Evolutionary conservation across 2,888 invertebrate genomes (phyloP).

Genomic region (Hymenopus coronatus): DNA sequence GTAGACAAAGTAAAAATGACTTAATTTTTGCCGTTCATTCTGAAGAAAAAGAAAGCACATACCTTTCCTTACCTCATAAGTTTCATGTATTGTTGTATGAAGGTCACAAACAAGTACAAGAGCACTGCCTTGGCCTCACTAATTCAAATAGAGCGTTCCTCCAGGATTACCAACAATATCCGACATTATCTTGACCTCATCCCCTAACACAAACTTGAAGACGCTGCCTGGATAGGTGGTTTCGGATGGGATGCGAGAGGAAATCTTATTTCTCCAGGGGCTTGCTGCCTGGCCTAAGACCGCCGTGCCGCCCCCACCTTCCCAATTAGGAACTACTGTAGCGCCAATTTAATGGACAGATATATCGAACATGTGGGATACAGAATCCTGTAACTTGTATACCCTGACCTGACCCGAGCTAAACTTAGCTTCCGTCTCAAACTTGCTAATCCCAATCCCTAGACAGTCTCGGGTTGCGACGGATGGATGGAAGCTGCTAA

Average conservation of each 20-base stretch:
- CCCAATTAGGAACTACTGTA: slow-evolving; percentile 18
- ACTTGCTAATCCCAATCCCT: slow-evolving; percentile 14
- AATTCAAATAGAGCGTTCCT: slow-evolving; percentile 15
- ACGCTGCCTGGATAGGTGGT: slow-evolving; percentile 1
- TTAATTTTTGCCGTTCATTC: too few species aligned
- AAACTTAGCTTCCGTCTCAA: slow-evolving; percentile 9
- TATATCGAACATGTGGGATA: slow-evolving; percentile 21
- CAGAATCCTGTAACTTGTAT: slow-evolving; percentile 1
- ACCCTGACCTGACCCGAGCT: slow-evolving; percentile 9
- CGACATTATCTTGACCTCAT: slow-evolving; percentile 20
- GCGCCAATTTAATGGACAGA: slow-evolving; percentile 20
- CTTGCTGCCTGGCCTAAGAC: background rate
- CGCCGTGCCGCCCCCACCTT: slow-evolving; percentile 1
- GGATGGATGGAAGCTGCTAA: background rate
- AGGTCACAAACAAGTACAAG: background rate
- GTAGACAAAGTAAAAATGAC: too few species aligned
- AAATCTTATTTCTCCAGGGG: slow-evolving; percentile 16
- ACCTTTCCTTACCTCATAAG: too few species aligned
- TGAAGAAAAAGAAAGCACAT: too few species aligned
- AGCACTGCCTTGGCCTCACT: background rate
- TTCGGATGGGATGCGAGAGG: background rate
- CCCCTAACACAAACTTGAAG: background rate
- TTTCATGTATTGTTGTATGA: background rate
- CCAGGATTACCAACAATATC: background rate
- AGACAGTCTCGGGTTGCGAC: background rate